Conservation (phyloP, 2,113 vertebrate species). For the Pavo muticus region DNA sequence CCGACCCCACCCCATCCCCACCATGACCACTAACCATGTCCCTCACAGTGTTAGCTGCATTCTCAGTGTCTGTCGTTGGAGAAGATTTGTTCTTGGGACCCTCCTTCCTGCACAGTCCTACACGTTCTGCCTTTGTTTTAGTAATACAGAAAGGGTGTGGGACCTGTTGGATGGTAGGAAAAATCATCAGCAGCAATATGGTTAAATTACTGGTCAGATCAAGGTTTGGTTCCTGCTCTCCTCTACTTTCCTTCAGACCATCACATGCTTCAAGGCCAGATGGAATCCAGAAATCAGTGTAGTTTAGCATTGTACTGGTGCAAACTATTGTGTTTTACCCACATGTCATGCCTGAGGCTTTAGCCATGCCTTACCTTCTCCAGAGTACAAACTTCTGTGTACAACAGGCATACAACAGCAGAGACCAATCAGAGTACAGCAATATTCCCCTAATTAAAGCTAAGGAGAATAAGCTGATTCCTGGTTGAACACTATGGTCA, state of each 20-base stretch:
- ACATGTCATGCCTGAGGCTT: neutral
- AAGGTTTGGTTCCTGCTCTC: neutral
- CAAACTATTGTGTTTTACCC: neutral
- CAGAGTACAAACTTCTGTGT: neutral
- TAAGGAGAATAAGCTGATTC: no score
- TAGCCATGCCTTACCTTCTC: rapidly evolving
- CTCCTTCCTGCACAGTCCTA: neutral
- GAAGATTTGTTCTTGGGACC: neutral
- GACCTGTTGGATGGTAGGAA: neutral
- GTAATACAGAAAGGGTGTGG: neutral
- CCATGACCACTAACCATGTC: no score
- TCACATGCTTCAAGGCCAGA: neutral
- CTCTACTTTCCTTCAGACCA: neutral
- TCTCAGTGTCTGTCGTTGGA: neutral
- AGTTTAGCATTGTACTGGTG: neutral
- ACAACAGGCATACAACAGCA: neutral
- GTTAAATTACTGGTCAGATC: neutral
- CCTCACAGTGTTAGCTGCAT: neutral
- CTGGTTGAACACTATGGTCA: neutral
- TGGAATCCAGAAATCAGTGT: rapidly evolving
- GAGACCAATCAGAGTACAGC: neutral
- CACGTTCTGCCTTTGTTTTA: neutral
- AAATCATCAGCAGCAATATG: neutral
- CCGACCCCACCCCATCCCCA: no score
- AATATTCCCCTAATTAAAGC: neutral